phyloP scores from a whole-genome alignment of 2,888 invertebrate genomes.

The Palloptera scutellata region DNA sequence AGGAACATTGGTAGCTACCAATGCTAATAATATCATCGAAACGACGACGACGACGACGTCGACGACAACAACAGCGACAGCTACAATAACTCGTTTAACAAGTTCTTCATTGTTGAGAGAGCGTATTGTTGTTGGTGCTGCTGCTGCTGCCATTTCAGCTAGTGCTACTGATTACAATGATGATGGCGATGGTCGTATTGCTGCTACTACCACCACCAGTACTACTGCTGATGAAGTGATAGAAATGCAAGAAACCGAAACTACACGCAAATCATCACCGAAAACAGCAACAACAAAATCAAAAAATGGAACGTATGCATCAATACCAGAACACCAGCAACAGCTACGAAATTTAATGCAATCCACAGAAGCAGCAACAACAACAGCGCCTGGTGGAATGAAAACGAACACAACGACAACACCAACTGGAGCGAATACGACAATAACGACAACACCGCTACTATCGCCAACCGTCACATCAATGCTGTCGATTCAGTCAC shows the following conservation, averaged over 20 bases:
- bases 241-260: constrained; percentile 29
- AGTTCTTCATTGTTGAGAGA: constrained; percentile 27
- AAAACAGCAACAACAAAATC: constrained; percentile 13
- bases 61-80: constrained; percentile 41
- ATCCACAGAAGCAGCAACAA: constrained; percentile 27
- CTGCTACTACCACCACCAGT: constrained; percentile 3
- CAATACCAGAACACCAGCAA: constrained; percentile 10
- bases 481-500: constrained; percentile 54
- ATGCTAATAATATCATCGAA: too few relatives aligned
- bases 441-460: constrained; percentile 28
- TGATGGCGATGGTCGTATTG: neutral
- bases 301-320: constrained; percentile 23
- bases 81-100: constrained; percentile 44
- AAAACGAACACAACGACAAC: constrained; percentile 44
- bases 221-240: constrained; percentile 16
- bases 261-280: constrained; percentile 23
- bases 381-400: constrained; percentile 15
- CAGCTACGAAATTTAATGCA: constrained; percentile 33
- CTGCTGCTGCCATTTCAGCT: constrained; percentile 13
- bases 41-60: constrained; percentile 36
- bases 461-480: constrained; percentile 15
- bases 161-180: constrained; percentile 1
- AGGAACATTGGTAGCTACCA: neutral
- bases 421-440: constrained; percentile 22
- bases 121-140: neutral